Evolutionary conservation across 2,797 vertebrate genomes (phyloP).

Genomic region (Mus minutoides): DNA sequence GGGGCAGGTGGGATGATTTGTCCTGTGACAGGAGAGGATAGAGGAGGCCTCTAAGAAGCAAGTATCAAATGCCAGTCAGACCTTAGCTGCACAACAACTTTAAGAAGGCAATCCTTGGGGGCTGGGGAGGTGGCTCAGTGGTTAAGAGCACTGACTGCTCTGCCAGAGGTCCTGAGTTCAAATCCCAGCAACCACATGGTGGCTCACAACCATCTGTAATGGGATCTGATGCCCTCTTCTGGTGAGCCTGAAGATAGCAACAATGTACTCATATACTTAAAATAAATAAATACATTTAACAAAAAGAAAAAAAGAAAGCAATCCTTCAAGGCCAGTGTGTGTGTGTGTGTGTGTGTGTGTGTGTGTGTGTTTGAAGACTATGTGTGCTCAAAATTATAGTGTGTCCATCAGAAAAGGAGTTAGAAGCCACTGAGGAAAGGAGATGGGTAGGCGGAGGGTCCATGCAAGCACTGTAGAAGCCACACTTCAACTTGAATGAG

Average conservation of each 20-base stretch:
- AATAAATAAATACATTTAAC: too few relatives aligned
- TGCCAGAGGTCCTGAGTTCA: too few relatives aligned
- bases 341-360: neutral
- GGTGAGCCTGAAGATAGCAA: too few relatives aligned
- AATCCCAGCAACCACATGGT: too few relatives aligned
- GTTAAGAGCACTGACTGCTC: too few relatives aligned
- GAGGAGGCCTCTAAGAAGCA: neutral
- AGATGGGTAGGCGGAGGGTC: too few relatives aligned
- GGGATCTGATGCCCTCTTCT: too few relatives aligned
- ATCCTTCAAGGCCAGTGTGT: neutral
- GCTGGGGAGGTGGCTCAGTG: too few relatives aligned
- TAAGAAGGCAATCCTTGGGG: neutral
- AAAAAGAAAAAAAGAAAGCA: neutral
- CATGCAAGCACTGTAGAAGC: fast-evolving
- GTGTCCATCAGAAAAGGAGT: neutral
- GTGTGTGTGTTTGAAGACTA: neutral
- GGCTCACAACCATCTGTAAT: too few relatives aligned
- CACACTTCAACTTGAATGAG: neutral
- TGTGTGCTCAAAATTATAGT: neutral
- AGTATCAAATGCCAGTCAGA: neutral
- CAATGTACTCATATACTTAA: too few relatives aligned
- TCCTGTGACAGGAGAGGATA: neutral
- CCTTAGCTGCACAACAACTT: neutral
- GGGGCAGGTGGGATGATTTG: neutral
- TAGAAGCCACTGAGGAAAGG: neutral